A percentile compares a stretch with the other conserved stretches of the same genome.
Conservation (phyloP, 1,140 invertebrate genomes). For the Drosophila bocqueti region DNA sequence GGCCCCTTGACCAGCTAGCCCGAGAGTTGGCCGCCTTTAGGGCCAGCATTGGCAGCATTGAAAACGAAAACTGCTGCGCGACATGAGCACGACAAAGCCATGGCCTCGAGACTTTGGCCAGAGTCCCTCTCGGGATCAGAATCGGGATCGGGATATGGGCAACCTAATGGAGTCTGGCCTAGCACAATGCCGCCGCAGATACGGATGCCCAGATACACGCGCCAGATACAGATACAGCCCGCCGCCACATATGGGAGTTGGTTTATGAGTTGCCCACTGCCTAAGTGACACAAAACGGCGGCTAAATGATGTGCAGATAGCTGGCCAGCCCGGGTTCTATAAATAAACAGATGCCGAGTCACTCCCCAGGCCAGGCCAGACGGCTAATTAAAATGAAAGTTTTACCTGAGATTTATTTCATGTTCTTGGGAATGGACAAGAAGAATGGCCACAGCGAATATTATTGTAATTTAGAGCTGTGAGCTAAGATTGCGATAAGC, state of each 20-base stretch:
- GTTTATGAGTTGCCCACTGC: conserved; percentile 69
- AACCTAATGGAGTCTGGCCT: conserved; percentile 51
- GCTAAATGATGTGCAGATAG: conserved; percentile 79
- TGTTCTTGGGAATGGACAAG: conserved; percentile 23
- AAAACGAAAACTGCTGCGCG: conserved; percentile 80
- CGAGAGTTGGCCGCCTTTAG: conserved; percentile 70
- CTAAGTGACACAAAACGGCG: conserved; percentile 79
- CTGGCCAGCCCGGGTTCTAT: conserved; percentile 57
- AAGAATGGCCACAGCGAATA: conserved; percentile 22
- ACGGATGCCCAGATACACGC: conserved; percentile 74
- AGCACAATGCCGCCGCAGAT: conserved; percentile 55
- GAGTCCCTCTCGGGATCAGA: conserved; percentile 31
- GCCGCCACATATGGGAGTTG: conserved; percentile 53
- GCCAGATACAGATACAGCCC: conserved; percentile 72
- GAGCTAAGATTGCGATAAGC: conserved; percentile 29
- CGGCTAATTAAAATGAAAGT: conserved; percentile 78
- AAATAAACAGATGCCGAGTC: conserved; percentile 68
- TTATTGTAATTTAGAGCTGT: conserved; percentile 30
- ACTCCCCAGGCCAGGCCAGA: conserved; percentile 51
- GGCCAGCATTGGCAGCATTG: conserved; percentile 57
- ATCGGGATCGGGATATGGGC: conserved; percentile 36
- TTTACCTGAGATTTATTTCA: conserved; percentile 46
- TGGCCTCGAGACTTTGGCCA: conserved; percentile 56
- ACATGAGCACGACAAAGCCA: conserved; percentile 79
- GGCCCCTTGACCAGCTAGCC: conserved; percentile 9